phyloP scores from a whole-genome alignment of 2,113 vertebrate genomes.

The Psittacara wagleri region DNA sequence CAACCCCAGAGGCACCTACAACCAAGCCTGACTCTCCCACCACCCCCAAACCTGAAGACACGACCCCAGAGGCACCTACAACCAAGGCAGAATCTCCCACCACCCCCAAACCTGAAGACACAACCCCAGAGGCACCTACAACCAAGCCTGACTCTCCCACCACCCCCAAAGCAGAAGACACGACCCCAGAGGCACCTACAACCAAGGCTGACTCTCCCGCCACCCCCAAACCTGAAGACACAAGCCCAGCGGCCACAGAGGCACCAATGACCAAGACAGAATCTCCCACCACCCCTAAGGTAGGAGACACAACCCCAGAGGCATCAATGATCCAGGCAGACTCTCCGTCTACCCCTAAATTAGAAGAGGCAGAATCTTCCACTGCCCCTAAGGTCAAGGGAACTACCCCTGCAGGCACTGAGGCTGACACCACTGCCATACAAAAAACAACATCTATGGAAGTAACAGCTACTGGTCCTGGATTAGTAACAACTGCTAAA shows the following conservation, averaged over 20 bases:
- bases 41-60: rapidly evolving
- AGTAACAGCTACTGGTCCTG: background rate
- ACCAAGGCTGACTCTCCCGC: rapidly evolving
- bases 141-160: rapidly evolving
- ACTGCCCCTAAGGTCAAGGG: background rate
- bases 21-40: rapidly evolving
- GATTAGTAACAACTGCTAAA: background rate
- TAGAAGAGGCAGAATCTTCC: background rate
- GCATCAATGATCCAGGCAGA: background rate
- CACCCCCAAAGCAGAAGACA: too few species aligned
- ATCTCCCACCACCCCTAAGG: rapidly evolving
- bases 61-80: rapidly evolving
- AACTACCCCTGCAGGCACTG: background rate
- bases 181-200: background rate
- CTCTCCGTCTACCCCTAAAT: background rate
- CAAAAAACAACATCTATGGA: background rate
- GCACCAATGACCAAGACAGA: rapidly evolving
- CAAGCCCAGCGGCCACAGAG: too few species aligned
- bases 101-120: rapidly evolving
- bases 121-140: background rate
- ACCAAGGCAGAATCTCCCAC: rapidly evolving
- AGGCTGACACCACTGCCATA: background rate
- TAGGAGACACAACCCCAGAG: background rate
- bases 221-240: background rate
- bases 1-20: rapidly evolving